Evolutionary conservation across 2,888 invertebrate species (phyloP), one percentile per base, ranked within the genome.

Genomic region (Eupithecia insigniata): DNA sequence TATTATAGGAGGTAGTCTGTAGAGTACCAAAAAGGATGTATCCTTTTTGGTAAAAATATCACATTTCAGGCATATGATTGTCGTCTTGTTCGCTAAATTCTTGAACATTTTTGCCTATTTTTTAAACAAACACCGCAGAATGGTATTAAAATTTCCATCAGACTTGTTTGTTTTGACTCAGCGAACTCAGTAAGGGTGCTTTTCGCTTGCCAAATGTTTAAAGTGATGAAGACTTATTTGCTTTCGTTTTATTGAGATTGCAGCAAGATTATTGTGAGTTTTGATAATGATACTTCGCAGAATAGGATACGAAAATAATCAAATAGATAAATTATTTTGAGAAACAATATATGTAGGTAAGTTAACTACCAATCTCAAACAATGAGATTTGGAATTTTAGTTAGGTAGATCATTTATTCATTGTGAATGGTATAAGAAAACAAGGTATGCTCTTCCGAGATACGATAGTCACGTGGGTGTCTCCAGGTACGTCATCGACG

Each of bases 81-180:
- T 30, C 4, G 26, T 58, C 58, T 58, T 58, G 58, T 30, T 30
- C 60, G 60, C 8, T 34, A 64, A 34, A 64, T 34, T 26, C 36
- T 36, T 34, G 10, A 36, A 36, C 36, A 64, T 64, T 64, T 62
- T 64, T 36, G 22, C 64, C 71, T 67, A 68, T 71, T 81, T 82
- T 80, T 81, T 80, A 83, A 85, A 82, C 84, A 86, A 86, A 87
- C 86, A 72, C 36, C 68, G 69, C 66, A 75, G 75, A 81, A 84
- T 83, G 83, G 82, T 85, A 87, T 86, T 87, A 85, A 85, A 87
- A 87, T 86, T 86, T 86, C 86, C 85, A 85, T 83, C 83, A 81
- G 80, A 84, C 79, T 83, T 87, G 86, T 87, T 87, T 85, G 83
- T 82, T 78, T 74, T 74, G 76, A 73, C 71, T 78, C 77, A 77